These are phyloP conservation scores for Apostichopus californicus DNA, from an alignment of 35 echinoderm and acorn worm genomes.

Conservation along the genomic window DNA sequence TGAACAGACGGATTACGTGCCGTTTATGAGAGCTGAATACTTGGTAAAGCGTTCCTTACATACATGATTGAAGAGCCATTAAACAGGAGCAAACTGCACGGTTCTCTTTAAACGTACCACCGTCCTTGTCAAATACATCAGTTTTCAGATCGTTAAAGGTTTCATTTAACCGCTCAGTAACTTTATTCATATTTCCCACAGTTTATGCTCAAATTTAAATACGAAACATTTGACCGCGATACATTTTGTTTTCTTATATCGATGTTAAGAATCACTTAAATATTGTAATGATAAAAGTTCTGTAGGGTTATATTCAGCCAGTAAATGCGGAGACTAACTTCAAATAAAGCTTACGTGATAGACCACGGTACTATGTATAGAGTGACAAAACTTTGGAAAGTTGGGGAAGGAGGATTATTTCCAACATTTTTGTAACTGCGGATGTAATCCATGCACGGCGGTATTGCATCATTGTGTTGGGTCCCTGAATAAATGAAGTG, in stretches of 20 bases:
- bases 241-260: not conserved
- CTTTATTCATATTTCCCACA: slow-evolving; percentile 10
- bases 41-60: too few relatives aligned
- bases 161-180: not conserved
- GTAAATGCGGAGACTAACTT: not conserved
- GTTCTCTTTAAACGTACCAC: not conserved
- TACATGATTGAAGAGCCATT: too few relatives aligned
- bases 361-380: too few relatives aligned
- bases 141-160: slow-evolving; percentile 6
- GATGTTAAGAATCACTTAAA: not conserved
- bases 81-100: not conserved
- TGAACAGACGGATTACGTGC: too few relatives aligned
- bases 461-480: too few relatives aligned
- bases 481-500: too few relatives aligned
- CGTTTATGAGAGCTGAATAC: too few relatives aligned
- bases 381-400: too few relatives aligned
- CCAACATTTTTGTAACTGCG: too few relatives aligned
- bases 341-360: too few relatives aligned
- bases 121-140: not conserved
- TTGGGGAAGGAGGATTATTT: too few relatives aligned
- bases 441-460: too few relatives aligned
- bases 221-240: not conserved
- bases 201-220: not conserved
- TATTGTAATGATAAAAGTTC: not conserved
- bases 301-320: not conserved